phyloP scores from a whole-genome alignment of 2,113 vertebrate genomes.

The Mobula birostris region DNA sequence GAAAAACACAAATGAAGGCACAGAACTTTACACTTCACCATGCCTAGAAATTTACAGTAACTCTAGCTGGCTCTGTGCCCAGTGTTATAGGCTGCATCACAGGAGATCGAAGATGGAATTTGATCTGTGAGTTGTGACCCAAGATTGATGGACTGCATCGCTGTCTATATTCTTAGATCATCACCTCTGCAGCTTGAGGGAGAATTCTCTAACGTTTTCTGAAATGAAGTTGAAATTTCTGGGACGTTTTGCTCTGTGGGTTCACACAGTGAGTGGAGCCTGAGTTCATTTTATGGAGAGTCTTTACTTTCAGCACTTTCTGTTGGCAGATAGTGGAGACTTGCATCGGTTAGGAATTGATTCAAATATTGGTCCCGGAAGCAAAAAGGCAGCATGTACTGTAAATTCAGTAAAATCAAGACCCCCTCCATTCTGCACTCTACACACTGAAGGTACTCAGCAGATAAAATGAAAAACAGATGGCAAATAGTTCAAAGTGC shows the following conservation, averaged over 20 bases:
- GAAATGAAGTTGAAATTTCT: neutral
- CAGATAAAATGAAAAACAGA: conserved; percentile 11
- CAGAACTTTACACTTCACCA: neutral
- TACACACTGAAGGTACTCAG: neutral
- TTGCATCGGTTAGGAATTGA: neutral
- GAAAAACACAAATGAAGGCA: neutral
- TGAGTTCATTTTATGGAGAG: neutral
- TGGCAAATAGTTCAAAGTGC: neutral
- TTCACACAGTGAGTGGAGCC: neutral
- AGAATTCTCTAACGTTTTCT: neutral
- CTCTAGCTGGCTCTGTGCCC: neutral
- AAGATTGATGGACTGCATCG: neutral
- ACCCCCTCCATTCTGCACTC: neutral
- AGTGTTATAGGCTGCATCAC: neutral
- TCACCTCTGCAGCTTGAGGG: neutral
- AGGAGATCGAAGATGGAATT: neutral
- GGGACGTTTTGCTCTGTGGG: neutral
- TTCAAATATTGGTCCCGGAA: neutral
- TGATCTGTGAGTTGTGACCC: neutral
- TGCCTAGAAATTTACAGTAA: neutral
- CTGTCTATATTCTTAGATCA: neutral
- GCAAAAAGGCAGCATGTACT: neutral
- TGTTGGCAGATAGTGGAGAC: neutral
- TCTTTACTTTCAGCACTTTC: no score
- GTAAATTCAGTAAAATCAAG: neutral